A percentile compares a stretch with the other conserved stretches of the same genome.
Evolutionary conservation across 2,797 vertebrate genomes (phyloP).

Genomic region (Coracias cyanogaster): DNA sequence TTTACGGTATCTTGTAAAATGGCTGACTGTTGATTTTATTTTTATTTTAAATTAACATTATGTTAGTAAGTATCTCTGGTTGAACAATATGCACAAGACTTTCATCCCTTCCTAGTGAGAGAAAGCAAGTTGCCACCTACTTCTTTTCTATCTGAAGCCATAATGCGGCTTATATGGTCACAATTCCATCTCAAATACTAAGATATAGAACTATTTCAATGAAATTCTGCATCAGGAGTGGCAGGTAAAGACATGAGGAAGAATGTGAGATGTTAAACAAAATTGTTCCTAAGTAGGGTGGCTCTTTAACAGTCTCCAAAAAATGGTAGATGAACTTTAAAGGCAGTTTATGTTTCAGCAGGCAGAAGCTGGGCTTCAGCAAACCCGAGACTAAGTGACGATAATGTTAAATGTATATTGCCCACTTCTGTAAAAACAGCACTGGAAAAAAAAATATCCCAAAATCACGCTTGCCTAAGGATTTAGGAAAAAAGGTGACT

Average conservation of each 20-base stretch:
- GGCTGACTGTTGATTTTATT: neutral
- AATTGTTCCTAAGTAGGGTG: constrained; percentile 3
- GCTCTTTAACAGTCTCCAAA: neutral
- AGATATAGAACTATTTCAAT: neutral
- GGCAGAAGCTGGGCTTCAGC: constrained; percentile 20
- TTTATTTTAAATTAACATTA: neutral
- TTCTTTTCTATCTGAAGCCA: neutral
- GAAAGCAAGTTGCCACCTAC: neutral
- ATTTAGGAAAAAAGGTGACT: constrained; percentile 58
- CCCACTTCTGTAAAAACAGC: constrained; percentile 43
- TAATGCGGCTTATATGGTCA: neutral
- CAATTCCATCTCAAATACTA: neutral
- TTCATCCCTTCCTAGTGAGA: neutral
- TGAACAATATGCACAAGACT: neutral
- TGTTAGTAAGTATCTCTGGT: neutral
- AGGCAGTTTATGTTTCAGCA: neutral
- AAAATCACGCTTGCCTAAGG: constrained; percentile 52
- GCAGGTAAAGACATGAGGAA: neutral
- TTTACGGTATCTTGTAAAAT: neutral
- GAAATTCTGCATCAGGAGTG: neutral
- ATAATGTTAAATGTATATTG: constrained; percentile 38
- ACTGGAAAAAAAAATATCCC: neutral
- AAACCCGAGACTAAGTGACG: constrained; percentile 30
- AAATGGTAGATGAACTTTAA: constrained; percentile 33
- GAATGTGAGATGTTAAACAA: neutral